A percentile compares a stretch with the other conserved stretches of the same genome.
These are phyloP conservation scores for Characodon lateralis DNA, from an alignment of 2,797 vertebrate genomes.

Conservation along the genomic window DNA sequence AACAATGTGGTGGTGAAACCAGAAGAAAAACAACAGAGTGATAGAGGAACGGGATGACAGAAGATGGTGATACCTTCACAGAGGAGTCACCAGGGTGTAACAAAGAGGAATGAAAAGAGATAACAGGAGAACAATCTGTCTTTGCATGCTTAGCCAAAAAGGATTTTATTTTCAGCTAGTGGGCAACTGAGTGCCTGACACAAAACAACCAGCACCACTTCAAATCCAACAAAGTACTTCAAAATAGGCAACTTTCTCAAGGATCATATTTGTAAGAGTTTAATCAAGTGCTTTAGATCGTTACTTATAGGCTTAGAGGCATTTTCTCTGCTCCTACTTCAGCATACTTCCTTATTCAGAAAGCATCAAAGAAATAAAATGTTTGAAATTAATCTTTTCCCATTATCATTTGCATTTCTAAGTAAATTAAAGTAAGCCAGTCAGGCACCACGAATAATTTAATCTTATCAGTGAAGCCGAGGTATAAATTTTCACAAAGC, in stretches of 20 bases:
- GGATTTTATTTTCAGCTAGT: conserved; percentile 42
- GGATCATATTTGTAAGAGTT: conserved; percentile 24
- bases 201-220: conserved; percentile 51
- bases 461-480: conserved; percentile 3
- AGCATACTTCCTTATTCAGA: not conserved
- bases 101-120: conserved; percentile 50
- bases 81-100: conserved; percentile 51
- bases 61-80: conserved; percentile 51
- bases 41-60: conserved; percentile 49
- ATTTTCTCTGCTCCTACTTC: conserved; percentile 1
- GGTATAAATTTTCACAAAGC: conserved; percentile 16
- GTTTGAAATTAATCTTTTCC: not conserved
- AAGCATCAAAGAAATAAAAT: not conserved
- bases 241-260: conserved; percentile 37
- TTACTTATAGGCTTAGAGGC: not conserved
- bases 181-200: conserved; percentile 48
- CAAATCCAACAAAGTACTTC: conserved; percentile 37
- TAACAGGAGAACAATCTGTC: conserved; percentile 51
- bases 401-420: conserved; percentile 16
- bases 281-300: conserved; percentile 29
- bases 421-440: conserved; percentile 2
- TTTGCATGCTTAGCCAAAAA: conserved; percentile 59
- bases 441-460: conserved; percentile 7
- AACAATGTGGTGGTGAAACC: conserved; percentile 47
- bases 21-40: conserved; percentile 29